phyloP scores from a whole-genome alignment of 2,888 invertebrate genomes.

The Acholoe squamosa region DNA sequence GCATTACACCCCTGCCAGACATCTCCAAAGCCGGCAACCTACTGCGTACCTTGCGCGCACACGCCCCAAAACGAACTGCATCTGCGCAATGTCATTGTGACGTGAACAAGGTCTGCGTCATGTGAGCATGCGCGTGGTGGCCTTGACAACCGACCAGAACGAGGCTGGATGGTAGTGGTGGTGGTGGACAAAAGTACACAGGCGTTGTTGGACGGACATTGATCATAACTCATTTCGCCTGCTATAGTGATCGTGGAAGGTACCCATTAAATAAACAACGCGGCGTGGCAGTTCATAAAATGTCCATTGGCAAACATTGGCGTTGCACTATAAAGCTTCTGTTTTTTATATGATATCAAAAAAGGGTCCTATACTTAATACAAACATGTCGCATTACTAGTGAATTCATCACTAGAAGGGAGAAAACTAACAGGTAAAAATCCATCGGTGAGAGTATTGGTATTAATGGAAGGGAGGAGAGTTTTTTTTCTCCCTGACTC shows the following conservation, averaged over 20 bases:
- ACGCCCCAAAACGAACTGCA: background rate
- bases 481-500: background rate
- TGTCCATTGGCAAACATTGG: conserved; percentile 14
- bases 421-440: conserved; percentile 3
- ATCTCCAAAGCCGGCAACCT: background rate
- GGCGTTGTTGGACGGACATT: background rate
- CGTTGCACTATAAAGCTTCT: background rate
- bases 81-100: conserved; percentile 48
- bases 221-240: background rate
- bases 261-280: background rate
- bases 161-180: background rate
- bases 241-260: background rate
- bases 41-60: conserved; percentile 44
- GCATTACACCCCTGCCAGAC: conserved; percentile 13
- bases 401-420: background rate
- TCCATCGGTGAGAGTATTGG: background rate
- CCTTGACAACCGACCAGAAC: conserved; percentile 9
- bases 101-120: conserved; percentile 48
- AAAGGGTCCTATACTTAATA: background rate
- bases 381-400: background rate
- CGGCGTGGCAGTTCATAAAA: background rate
- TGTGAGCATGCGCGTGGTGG: background rate
- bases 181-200: background rate
- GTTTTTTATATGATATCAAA: background rate
- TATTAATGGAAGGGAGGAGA: background rate